A percentile compares a stretch with the other conserved stretches of the same genome.
Evolutionary conservation across 1,140 invertebrate species (phyloP).

Genomic region (Stegodyphus mimosarum): DNA sequence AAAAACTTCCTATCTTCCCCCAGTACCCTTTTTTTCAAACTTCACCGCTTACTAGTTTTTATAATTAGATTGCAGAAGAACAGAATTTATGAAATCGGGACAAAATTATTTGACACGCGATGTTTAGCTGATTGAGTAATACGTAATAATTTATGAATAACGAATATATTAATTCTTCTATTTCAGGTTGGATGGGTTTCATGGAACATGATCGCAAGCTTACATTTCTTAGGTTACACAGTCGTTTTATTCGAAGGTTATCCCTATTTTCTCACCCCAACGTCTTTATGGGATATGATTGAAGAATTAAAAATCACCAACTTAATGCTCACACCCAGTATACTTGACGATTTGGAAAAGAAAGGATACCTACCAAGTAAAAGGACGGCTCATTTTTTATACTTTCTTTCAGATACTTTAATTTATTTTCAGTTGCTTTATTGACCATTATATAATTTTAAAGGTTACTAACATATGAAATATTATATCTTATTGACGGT

Average conservation of each 20-base stretch:
- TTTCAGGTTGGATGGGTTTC: conserved; percentile 47
- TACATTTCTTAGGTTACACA: not conserved
- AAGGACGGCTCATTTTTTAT: too few relatives aligned
- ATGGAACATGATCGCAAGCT: conserved; percentile 14
- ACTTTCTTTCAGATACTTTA: too few relatives aligned
- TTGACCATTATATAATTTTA: too few relatives aligned
- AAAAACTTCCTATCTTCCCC: too few relatives aligned
- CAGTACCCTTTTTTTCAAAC: too few relatives aligned
- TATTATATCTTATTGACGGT: too few relatives aligned
- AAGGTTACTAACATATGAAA: too few relatives aligned
- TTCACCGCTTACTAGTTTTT: too few relatives aligned
- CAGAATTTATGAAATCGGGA: too few relatives aligned
- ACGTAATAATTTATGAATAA: not conserved
- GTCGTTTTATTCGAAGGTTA: conserved; percentile 31
- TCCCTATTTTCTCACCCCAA: conserved; percentile 35
- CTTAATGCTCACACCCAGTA: not conserved
- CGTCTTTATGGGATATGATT: conserved; percentile 41
- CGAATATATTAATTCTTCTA: not conserved
- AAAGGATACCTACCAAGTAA: conserved; percentile 49
- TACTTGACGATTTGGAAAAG: conserved; percentile 41
- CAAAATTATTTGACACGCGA: not conserved
- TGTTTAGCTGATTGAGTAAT: not conserved
- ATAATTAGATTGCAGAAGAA: too few relatives aligned
- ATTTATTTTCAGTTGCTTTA: too few relatives aligned
- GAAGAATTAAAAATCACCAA: conserved; percentile 43